Evolutionary conservation across 2,797 vertebrate genomes (phyloP), one percentile per base, ranked within the genome.

Genomic region (Numenius phaeopus): DNA sequence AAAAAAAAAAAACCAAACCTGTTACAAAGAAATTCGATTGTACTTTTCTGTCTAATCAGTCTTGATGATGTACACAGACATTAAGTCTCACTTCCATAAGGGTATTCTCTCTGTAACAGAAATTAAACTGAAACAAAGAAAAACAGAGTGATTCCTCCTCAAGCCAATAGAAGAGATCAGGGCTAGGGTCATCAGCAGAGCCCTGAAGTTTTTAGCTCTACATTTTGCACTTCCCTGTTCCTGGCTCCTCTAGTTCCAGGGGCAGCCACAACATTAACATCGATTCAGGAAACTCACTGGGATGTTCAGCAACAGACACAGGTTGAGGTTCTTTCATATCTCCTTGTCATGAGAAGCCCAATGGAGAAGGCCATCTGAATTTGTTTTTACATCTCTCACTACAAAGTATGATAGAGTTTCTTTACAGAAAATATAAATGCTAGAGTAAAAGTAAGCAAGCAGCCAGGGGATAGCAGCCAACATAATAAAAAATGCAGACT

Each of bases 201-300:
- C 5, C 7, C 13, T 50, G 50, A 58, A 62, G 20, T 30, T 87
- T 47, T 77, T 40, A n/a, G n/a, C 21, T 75, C 49, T 57, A 21
- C 5, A 14, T 76, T 95, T 84, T 55, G 11, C 7, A 3, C 30
- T 66, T 87, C 15, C 14, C 20, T 39, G 5, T 55, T 87, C 16
- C 69, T 72, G 32, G 10, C 11, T 8, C 5, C n/a, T 78, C 30
- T 55, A 27, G 5, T 30, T 83, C 40, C 44, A 49, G 27, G 4
- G 18, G 1, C n/a, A 81, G n/a, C 27, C 0, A 0, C 26, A 12
- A 52, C 44, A 10, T 46, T 39, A 72, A 46, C 6, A 47, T 49
- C 6, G 39, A 7, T 29, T 57, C 32, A 29, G 42, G 12, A 94
- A 49, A 50, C 57, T 15, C 57, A 22, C 14, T 57, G 24, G 14